Evolutionary conservation across 2,113 vertebrate species (phyloP).

Genomic region (Oncorhynchus gorbuscha): DNA sequence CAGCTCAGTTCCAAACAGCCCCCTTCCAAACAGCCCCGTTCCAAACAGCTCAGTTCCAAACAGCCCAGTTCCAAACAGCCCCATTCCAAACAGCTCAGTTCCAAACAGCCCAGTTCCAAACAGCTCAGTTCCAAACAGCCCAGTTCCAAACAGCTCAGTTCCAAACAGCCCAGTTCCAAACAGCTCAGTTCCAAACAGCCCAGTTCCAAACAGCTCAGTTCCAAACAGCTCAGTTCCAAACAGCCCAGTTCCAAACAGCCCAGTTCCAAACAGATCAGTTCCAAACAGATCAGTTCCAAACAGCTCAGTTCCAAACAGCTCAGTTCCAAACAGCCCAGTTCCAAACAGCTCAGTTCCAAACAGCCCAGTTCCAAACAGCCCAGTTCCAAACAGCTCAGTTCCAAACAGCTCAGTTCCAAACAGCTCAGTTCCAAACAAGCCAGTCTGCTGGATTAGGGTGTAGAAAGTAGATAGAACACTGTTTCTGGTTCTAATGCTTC

Average conservation of each 20-base stretch:
- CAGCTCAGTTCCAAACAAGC: no score
- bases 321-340: background rate
- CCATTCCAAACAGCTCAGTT: background rate
- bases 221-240: no score
- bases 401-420: no score
- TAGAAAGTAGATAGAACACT: conserved; percentile 37
- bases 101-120: conserved; percentile 18
- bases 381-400: no score
- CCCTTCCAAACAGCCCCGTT: background rate
- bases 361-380: no score
- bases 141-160: conserved; percentile 17
- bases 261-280: no score
- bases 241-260: background rate
- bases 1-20: conserved; percentile 4
- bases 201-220: conserved; percentile 17
- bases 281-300: no score
- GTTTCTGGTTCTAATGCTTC: conserved; percentile 16
- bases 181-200: conserved; percentile 14
- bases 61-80: background rate
- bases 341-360: no score
- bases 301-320: conserved; percentile 16
- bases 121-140: no score
- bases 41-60: conserved; percentile 16
- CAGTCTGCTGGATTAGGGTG: conserved; percentile 39
- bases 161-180: no score